These are phyloP conservation scores for Penaeus monodon DNA, from an alignment of 2,888 invertebrate species.

Conservation along the genomic window DNA sequence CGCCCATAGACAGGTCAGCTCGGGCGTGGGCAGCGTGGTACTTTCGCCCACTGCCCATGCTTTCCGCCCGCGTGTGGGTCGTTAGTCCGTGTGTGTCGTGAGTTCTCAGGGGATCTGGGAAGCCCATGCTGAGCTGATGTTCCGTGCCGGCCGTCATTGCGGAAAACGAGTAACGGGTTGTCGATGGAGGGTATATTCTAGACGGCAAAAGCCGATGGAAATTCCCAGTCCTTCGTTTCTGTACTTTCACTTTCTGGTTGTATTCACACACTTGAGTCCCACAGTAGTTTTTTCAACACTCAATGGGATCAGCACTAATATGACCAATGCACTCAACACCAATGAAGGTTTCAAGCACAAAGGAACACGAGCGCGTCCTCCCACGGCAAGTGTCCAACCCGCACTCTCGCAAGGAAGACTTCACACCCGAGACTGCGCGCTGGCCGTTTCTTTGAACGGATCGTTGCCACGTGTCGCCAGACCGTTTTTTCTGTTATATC, in stretches of 20 bases:
- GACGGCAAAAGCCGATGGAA: not conserved
- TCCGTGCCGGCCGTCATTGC: no score
- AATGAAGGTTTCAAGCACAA: not conserved
- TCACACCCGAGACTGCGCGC: no score
- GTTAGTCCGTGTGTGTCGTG: conserved; percentile 22
- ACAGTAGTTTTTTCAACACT: not conserved
- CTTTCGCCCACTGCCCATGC: not conserved
- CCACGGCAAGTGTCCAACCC: conserved; percentile 33
- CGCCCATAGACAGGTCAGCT: not conserved
- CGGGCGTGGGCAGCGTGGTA: no score
- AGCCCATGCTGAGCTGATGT: conserved; percentile 29
- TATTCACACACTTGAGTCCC: not conserved
- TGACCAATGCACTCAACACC: not conserved
- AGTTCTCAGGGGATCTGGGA: conserved; percentile 37
- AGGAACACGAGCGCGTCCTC: not conserved
- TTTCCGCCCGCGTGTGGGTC: conserved; percentile 9
- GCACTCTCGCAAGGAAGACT: not conserved
- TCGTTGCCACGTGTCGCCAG: no score
- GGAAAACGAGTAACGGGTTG: no score
- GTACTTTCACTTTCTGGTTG: not conserved
- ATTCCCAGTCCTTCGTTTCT: not conserved
- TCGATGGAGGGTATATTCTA: no score
- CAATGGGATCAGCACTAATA: not conserved
- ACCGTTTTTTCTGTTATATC: no score
- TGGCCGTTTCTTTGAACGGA: no score